Percentiles rank a stretch among this genome's conserved stretches.
phyloP scores from a whole-genome alignment of 2,113 vertebrate genomes.

The Stictonetta naevosa region DNA sequence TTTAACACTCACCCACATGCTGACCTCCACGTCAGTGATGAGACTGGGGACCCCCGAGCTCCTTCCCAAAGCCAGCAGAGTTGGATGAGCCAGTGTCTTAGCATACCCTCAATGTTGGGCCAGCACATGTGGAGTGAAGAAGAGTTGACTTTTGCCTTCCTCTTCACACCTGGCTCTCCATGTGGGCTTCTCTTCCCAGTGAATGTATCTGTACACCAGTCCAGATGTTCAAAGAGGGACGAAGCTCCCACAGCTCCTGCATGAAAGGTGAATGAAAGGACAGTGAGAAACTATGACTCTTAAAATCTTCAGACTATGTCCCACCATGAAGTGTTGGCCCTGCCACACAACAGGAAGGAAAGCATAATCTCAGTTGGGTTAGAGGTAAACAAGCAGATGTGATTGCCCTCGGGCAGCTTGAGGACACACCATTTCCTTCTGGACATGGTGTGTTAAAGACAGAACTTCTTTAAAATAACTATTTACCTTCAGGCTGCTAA shows the following conservation, averaged over 20 bases:
- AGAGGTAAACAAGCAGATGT: neutral
- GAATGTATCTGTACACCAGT: neutral
- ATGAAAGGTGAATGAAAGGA: neutral
- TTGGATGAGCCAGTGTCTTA: neutral
- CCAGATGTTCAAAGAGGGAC: neutral
- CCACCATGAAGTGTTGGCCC: neutral
- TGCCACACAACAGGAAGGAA: neutral
- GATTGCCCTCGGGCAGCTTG: neutral
- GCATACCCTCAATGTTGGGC: fast-evolving
- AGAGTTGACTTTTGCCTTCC: neutral
- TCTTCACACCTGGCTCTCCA: neutral
- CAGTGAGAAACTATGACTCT: fast-evolving
- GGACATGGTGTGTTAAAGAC: neutral
- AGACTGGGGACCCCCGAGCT: neutral
- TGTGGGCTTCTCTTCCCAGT: neutral
- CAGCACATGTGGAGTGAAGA: neutral
- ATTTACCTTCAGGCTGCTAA: neutral
- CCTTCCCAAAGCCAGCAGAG: neutral
- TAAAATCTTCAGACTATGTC: neutral
- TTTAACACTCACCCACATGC: neutral
- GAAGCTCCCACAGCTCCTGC: neutral
- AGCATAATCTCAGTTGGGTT: neutral
- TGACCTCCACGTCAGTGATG: neutral
- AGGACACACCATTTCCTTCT: neutral
- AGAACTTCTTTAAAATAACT: neutral